Conservation (phyloP, 2,888 invertebrate genomes). For the Petrophora chlorosata region DNA sequence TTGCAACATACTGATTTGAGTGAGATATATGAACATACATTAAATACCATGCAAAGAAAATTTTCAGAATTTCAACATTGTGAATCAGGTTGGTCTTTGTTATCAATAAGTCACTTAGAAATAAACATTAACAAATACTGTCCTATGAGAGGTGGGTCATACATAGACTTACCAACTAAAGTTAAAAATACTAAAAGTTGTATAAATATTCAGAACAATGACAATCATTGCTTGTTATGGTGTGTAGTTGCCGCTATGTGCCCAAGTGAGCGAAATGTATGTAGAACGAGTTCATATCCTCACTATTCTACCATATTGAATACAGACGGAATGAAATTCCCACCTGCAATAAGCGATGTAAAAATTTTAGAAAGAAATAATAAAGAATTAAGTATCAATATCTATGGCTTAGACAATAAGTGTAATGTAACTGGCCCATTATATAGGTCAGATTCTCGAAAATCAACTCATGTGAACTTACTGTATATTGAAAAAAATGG, state of each 20-base stretch:
- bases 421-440: constrained; percentile 29
- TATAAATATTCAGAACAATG: not conserved
- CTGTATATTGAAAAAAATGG: constrained; percentile 24
- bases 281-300: constrained; percentile 26
- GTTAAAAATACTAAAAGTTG: not conserved
- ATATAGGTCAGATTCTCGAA: constrained; percentile 19
- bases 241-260: constrained; percentile 9
- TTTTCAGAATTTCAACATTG: not conserved
- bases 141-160: not conserved
- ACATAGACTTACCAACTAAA: not conserved
- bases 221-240: constrained; percentile 17
- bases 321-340: constrained; percentile 22
- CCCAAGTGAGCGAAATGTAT: constrained; percentile 10
- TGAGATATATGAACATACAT: too few relatives aligned
- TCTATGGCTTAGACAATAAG: constrained; percentile 24
- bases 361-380: constrained; percentile 27
- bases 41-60: too few relatives aligned
- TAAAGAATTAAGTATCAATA: constrained; percentile 9
- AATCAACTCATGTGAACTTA: constrained; percentile 29
- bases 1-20: too few relatives aligned
- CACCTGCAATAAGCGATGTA: constrained; percentile 26
- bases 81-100: not conserved
- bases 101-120: not conserved
- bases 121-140: not conserved
- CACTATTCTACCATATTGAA: constrained; percentile 19